phyloP scores from a whole-genome alignment of 2,113 vertebrate genomes.

The Argyrosomus japonicus region DNA sequence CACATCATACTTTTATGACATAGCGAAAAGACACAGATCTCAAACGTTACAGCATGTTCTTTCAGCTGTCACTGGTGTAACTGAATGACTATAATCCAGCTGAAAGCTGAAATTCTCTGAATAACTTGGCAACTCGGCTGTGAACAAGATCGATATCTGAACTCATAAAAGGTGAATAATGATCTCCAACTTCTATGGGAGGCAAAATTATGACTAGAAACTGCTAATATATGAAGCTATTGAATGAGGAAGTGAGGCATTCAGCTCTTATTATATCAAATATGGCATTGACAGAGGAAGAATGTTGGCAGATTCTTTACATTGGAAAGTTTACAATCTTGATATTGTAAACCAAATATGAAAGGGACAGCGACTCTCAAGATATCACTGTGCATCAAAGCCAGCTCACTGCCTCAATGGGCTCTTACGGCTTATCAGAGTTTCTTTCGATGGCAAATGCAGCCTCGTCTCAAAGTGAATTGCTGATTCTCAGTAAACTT shows the following conservation, averaged over 20 bases:
- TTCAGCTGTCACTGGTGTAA: not conserved
- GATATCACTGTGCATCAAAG: conserved; percentile 56
- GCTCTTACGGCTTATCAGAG: conserved; percentile 63
- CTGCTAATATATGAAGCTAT: conserved; percentile 10
- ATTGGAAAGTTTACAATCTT: conserved; percentile 8
- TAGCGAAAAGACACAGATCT: not conserved
- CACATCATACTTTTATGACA: not conserved
- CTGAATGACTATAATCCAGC: not conserved
- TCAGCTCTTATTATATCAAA: conserved; percentile 15
- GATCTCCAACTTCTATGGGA: conserved; percentile 4
- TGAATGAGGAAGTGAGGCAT: conserved; percentile 14
- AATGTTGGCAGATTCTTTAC: conserved; percentile 19
- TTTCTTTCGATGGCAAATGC: conserved; percentile 48
- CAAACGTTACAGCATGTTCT: not conserved
- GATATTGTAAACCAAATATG: conserved; percentile 51
- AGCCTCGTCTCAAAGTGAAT: conserved; percentile 60
- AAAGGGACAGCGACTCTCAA: conserved; percentile 43
- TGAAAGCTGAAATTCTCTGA: conserved; percentile 10
- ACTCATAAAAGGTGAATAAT: conserved; percentile 17
- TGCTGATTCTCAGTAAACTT: conserved; percentile 73
- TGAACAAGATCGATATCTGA: conserved; percentile 34
- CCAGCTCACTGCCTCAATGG: conserved; percentile 51
- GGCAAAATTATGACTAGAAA: conserved; percentile 21
- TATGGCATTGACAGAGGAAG: conserved; percentile 8
- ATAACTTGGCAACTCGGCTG: conserved; percentile 23